Base-by-base conservation (phyloP, 2,113 vertebrate genomes). In the Larimichthys polyactis region DNA sequence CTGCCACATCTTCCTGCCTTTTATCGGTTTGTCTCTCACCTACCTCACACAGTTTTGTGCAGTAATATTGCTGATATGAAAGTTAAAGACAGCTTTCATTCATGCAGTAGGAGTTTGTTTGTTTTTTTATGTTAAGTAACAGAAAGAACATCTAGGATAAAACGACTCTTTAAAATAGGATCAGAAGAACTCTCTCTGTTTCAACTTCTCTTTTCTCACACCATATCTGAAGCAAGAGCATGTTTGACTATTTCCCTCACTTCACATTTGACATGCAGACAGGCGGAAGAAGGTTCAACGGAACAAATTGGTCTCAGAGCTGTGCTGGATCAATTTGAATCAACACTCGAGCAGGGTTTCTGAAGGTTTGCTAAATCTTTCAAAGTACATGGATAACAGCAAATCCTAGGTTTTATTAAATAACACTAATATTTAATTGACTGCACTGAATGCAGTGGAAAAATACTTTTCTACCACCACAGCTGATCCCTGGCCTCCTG, bases 241-340 rank as follows among this genome's bases (percentile, higher is more conserved):
- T 52, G 44, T 63, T 70, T 55, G 58, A 71, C 24, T 27, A 11
- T 64, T 77, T 16, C 15, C 8, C 27, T 17, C 40, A 7, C 40
- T n/a, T 2, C 12, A 52, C 40, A 75, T 76, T 40, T 52, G 59
- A 74, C 71, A 70, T 58, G 43, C 24, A 65, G 75, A 75, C 55
- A 73, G 72, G 70, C 14, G 24, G 27, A 46, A 59, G 20, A 65
- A 51, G 32, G 54, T 78, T 65, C 65, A 66, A 40, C 40, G 67
- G 78, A 74, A 75, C 29, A 78, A 84, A 75, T 57, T 75, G 78
- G 59, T 88, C 86, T 71, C 74, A 71, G 51, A 27, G 40, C 82
- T 79, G 52, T 32, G 17, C 22, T 7, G 29, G 46, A 78, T 74
- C 71, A 60, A 67, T 81, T 48, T 58, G 19, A 73, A 54, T 51